Conservation (phyloP, 2,113 vertebrate species). For the Lipophrys pholis region DNA sequence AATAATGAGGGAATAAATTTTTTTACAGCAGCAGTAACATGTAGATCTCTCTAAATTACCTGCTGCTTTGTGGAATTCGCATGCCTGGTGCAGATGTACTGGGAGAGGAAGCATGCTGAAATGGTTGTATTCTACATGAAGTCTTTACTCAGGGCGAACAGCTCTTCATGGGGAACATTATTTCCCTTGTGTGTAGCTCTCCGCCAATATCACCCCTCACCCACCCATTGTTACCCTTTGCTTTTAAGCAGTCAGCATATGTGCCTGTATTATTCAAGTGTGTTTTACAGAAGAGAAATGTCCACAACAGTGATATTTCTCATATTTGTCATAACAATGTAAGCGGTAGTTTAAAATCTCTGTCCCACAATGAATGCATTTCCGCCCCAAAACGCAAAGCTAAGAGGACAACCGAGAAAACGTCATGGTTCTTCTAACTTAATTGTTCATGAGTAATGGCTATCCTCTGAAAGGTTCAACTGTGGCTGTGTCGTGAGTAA, state of each 20-base stretch:
- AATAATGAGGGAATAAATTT: background rate
- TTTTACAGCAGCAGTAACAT: background rate
- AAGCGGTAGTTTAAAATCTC: constrained; percentile 13
- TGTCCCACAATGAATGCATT: background rate
- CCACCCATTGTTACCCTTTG: constrained; percentile 44
- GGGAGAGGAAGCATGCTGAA: constrained; percentile 35
- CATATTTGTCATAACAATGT: background rate
- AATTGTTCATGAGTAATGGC: constrained; percentile 56
- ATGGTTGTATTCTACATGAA: constrained; percentile 15
- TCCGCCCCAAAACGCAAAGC: background rate
- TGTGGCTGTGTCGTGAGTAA: constrained; percentile 66
- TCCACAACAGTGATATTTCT: constrained; percentile 33
- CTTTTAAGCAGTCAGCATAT: constrained; percentile 64
- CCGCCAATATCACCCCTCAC: constrained; percentile 44
- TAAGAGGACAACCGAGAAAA: constrained; percentile 8
- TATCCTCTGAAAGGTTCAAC: constrained; percentile 42
- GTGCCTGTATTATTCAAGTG: constrained; percentile 55
- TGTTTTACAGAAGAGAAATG: constrained; percentile 30
- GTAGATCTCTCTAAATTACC: background rate
- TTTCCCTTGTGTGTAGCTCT: constrained; percentile 58
- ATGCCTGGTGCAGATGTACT: constrained; percentile 16
- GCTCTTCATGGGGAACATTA: constrained; percentile 16
- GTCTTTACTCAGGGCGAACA: constrained; percentile 34
- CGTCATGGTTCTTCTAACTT: constrained; percentile 25
- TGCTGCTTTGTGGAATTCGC: background rate